A percentile compares a stretch with the other conserved stretches of the same genome.
phyloP scores from a whole-genome alignment of 2,797 vertebrate species.

The Steatocranus sp. region DNA sequence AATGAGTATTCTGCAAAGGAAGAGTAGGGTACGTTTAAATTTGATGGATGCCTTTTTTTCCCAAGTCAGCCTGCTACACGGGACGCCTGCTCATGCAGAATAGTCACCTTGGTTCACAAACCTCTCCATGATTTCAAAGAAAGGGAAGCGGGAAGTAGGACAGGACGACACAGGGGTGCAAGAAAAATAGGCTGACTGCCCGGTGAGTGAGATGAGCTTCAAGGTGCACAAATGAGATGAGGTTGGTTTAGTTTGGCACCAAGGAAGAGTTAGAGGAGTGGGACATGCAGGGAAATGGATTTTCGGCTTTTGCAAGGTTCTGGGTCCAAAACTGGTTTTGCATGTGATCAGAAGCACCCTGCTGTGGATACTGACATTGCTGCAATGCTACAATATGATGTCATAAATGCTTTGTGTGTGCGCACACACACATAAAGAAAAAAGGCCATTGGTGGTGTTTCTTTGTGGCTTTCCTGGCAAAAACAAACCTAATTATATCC shows the following conservation, averaged over 20 bases:
- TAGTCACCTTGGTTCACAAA: constrained; percentile 23
- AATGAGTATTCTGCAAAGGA: background rate
- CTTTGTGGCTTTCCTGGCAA: constrained; percentile 1
- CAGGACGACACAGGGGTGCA: background rate
- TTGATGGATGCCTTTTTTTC: constrained; percentile 7
- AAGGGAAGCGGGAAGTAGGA: background rate
- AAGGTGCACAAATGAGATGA: background rate
- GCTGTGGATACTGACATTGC: background rate
- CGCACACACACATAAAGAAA: accelerated
- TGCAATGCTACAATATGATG: background rate
- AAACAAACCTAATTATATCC: background rate
- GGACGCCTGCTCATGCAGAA: constrained; percentile 16
- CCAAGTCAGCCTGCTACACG: background rate
- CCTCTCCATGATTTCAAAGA: background rate
- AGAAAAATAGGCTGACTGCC: background rate
- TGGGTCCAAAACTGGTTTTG: background rate
- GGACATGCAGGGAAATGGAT: background rate
- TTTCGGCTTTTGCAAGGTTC: background rate
- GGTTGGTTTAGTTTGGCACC: background rate
- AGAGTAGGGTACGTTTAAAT: background rate
- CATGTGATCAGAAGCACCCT: background rate
- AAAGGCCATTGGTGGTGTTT: background rate
- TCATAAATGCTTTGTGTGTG: background rate
- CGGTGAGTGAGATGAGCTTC: background rate
- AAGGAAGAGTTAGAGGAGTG: background rate